Conservation (phyloP, 2,888 invertebrate genomes). For the Ryuthela nishihirai region DNA sequence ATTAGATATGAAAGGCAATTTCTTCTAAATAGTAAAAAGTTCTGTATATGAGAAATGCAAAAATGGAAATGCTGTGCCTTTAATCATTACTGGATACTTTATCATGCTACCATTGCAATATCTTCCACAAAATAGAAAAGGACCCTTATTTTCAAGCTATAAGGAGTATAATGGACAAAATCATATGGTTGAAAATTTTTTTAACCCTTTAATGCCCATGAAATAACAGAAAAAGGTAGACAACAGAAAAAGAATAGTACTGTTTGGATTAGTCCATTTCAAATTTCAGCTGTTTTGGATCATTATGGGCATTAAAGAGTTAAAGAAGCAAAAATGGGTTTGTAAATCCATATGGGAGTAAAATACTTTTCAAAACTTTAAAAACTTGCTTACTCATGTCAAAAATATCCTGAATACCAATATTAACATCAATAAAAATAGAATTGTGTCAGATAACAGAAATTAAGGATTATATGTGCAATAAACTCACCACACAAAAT, state of each 20-base stretch:
- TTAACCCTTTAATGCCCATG: conserved; percentile 22
- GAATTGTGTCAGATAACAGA: background rate
- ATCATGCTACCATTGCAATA: too few species aligned
- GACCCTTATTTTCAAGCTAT: too few species aligned
- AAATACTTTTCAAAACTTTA: background rate
- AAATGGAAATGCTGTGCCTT: too few species aligned
- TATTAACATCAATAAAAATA: background rate
- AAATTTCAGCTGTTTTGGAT: background rate
- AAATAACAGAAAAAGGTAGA: background rate
- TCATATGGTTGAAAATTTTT: too few species aligned
- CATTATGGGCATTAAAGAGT: background rate
- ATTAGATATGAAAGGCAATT: too few species aligned
- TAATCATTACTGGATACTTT: too few species aligned
- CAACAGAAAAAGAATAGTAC: background rate
- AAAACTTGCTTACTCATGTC: background rate
- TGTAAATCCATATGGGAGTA: background rate
- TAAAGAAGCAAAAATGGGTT: background rate
- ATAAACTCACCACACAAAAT: too few species aligned
- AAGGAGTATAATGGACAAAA: too few species aligned
- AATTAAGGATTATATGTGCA: too few species aligned
- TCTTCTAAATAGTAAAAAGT: too few species aligned
- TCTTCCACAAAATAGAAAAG: too few species aligned
- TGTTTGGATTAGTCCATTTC: background rate
- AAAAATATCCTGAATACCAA: background rate
- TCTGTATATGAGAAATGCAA: too few species aligned